Conservation (phyloP, 2,888 invertebrate species). For the Ypsolopha sequella region DNA sequence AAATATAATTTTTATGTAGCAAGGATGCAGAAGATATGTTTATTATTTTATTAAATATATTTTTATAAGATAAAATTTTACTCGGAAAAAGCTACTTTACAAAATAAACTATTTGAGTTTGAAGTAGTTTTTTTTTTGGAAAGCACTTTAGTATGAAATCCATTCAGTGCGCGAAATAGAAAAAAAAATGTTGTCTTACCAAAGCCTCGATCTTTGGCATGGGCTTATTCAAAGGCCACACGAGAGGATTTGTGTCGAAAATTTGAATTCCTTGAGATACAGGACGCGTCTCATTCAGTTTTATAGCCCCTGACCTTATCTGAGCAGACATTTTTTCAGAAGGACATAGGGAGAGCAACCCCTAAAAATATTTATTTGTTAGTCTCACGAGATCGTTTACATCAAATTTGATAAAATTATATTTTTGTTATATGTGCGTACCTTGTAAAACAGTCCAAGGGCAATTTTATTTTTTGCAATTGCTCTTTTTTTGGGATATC, state of each 20-base stretch:
- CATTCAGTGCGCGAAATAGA: too few relatives aligned
- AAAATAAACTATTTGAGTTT: too few relatives aligned
- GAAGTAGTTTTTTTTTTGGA: too few relatives aligned
- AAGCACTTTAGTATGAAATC: too few relatives aligned
- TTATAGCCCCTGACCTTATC: too few relatives aligned
- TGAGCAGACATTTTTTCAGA: neutral
- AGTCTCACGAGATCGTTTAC: slow-evolving; percentile 22
- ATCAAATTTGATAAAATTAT: slow-evolving; percentile 29
- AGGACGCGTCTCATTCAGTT: slow-evolving; percentile 28
- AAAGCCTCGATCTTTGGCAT: slow-evolving; percentile 72
- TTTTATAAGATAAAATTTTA: too few relatives aligned
- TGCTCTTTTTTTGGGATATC: slow-evolving; percentile 64
- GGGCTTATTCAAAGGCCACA: slow-evolving; percentile 76
- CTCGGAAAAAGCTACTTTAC: too few relatives aligned
- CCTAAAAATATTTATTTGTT: too few relatives aligned
- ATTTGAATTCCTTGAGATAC: slow-evolving; percentile 71
- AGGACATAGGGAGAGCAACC: too few relatives aligned
- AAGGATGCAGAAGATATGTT: too few relatives aligned
- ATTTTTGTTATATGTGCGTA: slow-evolving; percentile 47
- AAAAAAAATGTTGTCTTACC: neutral
- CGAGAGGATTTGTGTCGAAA: slow-evolving; percentile 67
- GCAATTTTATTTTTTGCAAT: slow-evolving; percentile 72
- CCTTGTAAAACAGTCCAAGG: slow-evolving; percentile 75
- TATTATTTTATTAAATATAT: too few relatives aligned
- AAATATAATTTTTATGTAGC: too few relatives aligned